Base-by-base conservation (phyloP, 2,797 vertebrate genomes). In the Sebastes flavidus region DNA sequence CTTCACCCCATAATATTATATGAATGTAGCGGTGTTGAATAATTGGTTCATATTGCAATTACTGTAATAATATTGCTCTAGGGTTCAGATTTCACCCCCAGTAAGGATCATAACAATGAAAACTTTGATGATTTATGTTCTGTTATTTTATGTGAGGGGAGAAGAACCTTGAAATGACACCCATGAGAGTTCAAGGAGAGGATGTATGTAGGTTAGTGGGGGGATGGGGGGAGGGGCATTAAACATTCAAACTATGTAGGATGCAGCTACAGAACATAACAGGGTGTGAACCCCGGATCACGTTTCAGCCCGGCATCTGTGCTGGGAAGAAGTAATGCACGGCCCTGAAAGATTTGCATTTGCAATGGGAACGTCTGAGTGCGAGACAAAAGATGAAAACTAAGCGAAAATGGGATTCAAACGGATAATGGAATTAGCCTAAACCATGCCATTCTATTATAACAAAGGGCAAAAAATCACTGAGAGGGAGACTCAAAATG, bases 161-260 rank as follows among this genome's bases (percentile, higher is more conserved):
- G 65, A 69, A 34, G n/a, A 91, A 89, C 86, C 86, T 91, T 92
- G 83, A 81, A 83, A 66, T 85, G 82, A 85, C 80, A 85, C 93
- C 91, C 87, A 61, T 76, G 88, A 89, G 90, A 86, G 81, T 91
- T 91, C 77, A 91, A 91, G 87, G 88, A 77, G 85, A 87, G 72
- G 74, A 76, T 56, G 67, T 85, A 91, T 91, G 81, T 92, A 91
- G 91, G 89, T 85, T 88, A 84, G 78, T 72, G 38, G 80, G 77
- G 69, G 86, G 65, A 6, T 14, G 13, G 42, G 79, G 83, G 83
- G 79, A 29, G 29, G 16, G 32, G 75, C 38, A 72, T 91, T 82
- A 86, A 87, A 81, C 30, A 63, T 85, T 87, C 67, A 84, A 74
- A 86, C 78, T 86, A 84, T 88, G 54, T 88, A 82, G 61, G 73